Evolutionary conservation across 2,888 invertebrate species (phyloP), one percentile per base, ranked within the genome.

Genomic region (Rhaphigaster nebulosa): DNA sequence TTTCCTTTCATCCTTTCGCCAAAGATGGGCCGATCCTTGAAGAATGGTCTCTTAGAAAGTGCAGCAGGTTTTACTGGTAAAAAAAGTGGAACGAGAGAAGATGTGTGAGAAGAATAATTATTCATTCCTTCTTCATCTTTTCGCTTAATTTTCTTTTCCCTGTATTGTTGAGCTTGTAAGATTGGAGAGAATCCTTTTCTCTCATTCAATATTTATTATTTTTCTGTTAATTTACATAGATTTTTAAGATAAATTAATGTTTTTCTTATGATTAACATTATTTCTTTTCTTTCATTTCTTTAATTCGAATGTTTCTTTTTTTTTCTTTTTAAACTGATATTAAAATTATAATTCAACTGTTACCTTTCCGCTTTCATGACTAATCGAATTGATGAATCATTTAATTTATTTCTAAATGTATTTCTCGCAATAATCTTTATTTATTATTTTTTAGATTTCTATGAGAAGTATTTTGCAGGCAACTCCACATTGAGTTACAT

Each of bases 1-100:
- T 84, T 84, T 84, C 45, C 84, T 84, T 84, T 84, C 84, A 84
- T 84, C 84, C 84, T 84, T 84, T 84, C 84, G 84, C 84, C 45
- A 45, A 84, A 84, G 84, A 80, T 80, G 80, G 34, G 80, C 80
- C 80, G 80, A 84, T 84, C 26, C 45, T 50, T 84, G 45, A 84
- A 84, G 84, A 84, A 84, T 84, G 45, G 45, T n/a, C 45, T 84
- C 13, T 45, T 84, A 84, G 84, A 84, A 84, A 84, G 84, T 84
- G 84, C 84, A 45, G 41, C 84, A 84, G 84, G 84, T 84, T 84
- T 84, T 84, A 38, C 84, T 84, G 84, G 84, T 76, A 76, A 76
- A 84, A 84, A 84, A 84, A 84, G 84, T 84, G 45, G 84, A 84
- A 41, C 84, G 84, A 76, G 70, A 20, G 34, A 34, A 38, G 70